Conservation (phyloP, 2,113 vertebrate genomes). For the Rhinoderma darwinii region DNA sequence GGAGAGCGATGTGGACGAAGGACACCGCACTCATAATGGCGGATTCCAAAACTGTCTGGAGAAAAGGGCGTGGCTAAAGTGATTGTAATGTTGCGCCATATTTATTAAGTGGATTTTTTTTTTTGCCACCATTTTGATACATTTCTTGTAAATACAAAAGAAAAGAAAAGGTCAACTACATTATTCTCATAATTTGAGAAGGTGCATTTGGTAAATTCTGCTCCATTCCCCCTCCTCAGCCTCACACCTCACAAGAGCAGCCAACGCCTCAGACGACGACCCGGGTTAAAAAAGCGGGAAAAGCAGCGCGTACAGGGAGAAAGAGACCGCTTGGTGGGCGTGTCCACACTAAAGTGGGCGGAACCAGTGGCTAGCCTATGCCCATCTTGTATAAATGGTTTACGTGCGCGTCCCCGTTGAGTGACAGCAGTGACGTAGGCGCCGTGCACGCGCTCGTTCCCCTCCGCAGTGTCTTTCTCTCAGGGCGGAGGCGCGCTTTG, state of each 20-base stretch:
- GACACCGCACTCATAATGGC: too few relatives aligned
- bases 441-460: constrained; percentile 35
- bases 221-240: too few relatives aligned
- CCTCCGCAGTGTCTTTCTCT: constrained; percentile 47
- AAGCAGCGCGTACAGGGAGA: not conserved
- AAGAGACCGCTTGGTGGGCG: not conserved
- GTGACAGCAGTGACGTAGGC: constrained; percentile 4
- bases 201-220: too few relatives aligned
- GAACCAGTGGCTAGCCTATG: not conserved
- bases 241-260: not conserved
- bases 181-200: too few relatives aligned
- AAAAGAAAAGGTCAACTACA: too few relatives aligned
- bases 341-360: not conserved
- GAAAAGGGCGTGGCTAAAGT: too few relatives aligned
- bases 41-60: too few relatives aligned
- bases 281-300: not conserved
- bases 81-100: too few relatives aligned
- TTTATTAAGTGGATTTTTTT: too few relatives aligned
- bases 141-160: too few relatives aligned
- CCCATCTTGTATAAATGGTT: not conserved
- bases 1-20: too few relatives aligned
- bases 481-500: constrained; percentile 34
- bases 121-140: too few relatives aligned
- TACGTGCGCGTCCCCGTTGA: not conserved
- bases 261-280: not conserved